These are phyloP conservation scores for Strix uralensis DNA, from an alignment of 2,113 vertebrate genomes.

Conservation along the genomic window DNA sequence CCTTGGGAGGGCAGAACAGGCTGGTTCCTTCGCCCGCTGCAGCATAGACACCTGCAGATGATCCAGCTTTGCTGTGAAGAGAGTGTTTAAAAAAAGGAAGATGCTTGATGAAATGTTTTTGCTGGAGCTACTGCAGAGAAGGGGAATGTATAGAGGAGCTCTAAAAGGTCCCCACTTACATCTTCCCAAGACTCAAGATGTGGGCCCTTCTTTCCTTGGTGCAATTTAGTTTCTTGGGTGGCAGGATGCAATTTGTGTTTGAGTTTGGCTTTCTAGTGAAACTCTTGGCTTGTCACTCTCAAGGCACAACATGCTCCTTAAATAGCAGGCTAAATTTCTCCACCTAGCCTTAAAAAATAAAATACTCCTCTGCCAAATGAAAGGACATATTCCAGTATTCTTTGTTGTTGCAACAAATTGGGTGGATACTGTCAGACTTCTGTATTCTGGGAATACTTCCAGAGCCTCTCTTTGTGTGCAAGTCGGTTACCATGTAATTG, in stretches of 20 bases:
- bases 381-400: constrained; percentile 55
- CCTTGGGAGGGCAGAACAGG: rapidly evolving
- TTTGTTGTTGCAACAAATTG: constrained; percentile 67
- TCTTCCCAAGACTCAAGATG: neutral
- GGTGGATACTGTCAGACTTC: constrained; percentile 67
- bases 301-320: constrained; percentile 45
- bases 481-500: constrained; percentile 53
- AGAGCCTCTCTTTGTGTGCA: constrained; percentile 48
- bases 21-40: rapidly evolving
- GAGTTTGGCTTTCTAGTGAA: constrained; percentile 47
- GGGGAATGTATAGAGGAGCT: neutral
- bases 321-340: constrained; percentile 61
- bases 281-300: constrained; percentile 55
- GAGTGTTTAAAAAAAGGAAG: neutral
- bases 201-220: neutral
- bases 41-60: neutral
- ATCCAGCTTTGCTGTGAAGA: rapidly evolving
- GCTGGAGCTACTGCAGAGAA: neutral
- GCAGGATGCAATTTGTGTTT: constrained; percentile 26
- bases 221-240: neutral
- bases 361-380: constrained; percentile 37
- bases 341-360: constrained; percentile 42
- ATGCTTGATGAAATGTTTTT: neutral
- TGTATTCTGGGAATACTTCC: constrained; percentile 62
- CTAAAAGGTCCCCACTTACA: rapidly evolving